Base-by-base conservation (phyloP, 2,888 invertebrate species). In the Busseola fusca region DNA sequence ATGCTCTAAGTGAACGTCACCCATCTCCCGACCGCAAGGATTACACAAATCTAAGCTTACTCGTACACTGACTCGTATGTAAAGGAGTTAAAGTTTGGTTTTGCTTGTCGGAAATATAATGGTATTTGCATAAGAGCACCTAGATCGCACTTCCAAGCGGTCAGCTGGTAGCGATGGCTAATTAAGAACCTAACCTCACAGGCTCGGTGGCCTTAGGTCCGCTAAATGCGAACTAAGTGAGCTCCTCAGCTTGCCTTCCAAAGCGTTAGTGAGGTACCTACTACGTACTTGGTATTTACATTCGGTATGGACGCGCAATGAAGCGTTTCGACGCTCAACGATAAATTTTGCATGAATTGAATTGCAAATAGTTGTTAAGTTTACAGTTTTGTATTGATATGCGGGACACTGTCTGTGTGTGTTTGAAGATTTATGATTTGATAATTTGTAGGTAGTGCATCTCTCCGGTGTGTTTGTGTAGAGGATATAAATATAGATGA, bases 181-280 rank as follows among this genome's bases (percentile, higher is more conserved):
- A 95, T 95, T 95, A 95, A 93, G 94, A 92, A 93, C 90, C 89
- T 90, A 91, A 93, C 94, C 94, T 92, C 93, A 91, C 88, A 86
- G 88, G 86, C 86, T 89, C 83, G 87, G 87, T 91, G 87, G 92
- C 86, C 88, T 91, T 88, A 91, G 93, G 92, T 92, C 87, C 85
- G 88, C 91, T 92, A 93, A 94, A 94, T 93, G 91, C 87, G 88
- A 87, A 88, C 92, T 93, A 92, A 93, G 92, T 92, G 91, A 91
- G 90, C 91, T 90, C 86, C 88, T 88, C 88, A 91, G 90, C 89
- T 89, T 88, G 92, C 91, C 91, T 90, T 90, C 89, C 85, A 82
- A 86, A 87, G 90, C 87, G 87, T 91, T 90, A 90, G 87, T 84
- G 80, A 85, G 71, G 74, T 76, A 81, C 74, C 58, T 58, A 68